Conservation (phyloP, 1,140 invertebrate genomes). For the Drosophila ironensis region DNA sequence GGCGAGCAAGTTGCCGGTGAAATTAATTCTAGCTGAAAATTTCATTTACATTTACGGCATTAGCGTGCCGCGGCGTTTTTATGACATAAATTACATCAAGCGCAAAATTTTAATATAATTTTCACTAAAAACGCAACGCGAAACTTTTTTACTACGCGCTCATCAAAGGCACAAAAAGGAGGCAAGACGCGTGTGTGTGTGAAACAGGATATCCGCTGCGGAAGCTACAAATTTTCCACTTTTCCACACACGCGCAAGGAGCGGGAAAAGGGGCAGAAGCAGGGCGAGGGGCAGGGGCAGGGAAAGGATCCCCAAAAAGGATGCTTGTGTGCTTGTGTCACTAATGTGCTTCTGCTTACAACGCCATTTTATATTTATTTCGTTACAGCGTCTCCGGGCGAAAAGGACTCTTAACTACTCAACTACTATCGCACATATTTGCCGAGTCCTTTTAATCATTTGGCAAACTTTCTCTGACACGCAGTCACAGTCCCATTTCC, state of each 20-base stretch:
- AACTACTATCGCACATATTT: slow-evolving; percentile 51
- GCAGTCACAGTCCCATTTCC: slow-evolving; percentile 46
- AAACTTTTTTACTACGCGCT: slow-evolving; percentile 71
- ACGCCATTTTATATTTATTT: slow-evolving; percentile 79
- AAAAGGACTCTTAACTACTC: slow-evolving; percentile 44
- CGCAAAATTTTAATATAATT: slow-evolving; percentile 82
- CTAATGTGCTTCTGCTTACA: slow-evolving; percentile 76
- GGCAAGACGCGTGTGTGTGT: slow-evolving; percentile 49
- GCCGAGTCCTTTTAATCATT: slow-evolving; percentile 76
- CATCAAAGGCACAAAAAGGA: slow-evolving; percentile 30
- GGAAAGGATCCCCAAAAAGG: slow-evolving; percentile 37
- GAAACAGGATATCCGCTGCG: slow-evolving; percentile 80
- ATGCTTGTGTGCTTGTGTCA: slow-evolving; percentile 12
- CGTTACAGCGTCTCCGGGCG: slow-evolving; percentile 57
- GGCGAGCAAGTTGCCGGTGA: slow-evolving; percentile 7
- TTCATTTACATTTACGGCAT: slow-evolving; percentile 80
- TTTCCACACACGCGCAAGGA: slow-evolving; percentile 61
- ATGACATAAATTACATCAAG: slow-evolving; percentile 82
- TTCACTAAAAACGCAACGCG: slow-evolving; percentile 79
- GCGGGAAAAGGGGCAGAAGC: too few relatives aligned
- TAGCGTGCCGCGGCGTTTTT: slow-evolving; percentile 50
- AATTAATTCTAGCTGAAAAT: slow-evolving; percentile 79
- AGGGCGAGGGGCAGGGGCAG: slow-evolving; percentile 7
- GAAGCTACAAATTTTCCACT: slow-evolving; percentile 81
- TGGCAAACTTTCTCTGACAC: slow-evolving; percentile 76